Base-by-base conservation (phyloP, 2,797 vertebrate genomes). In the Pelochelys cantorii region DNA sequence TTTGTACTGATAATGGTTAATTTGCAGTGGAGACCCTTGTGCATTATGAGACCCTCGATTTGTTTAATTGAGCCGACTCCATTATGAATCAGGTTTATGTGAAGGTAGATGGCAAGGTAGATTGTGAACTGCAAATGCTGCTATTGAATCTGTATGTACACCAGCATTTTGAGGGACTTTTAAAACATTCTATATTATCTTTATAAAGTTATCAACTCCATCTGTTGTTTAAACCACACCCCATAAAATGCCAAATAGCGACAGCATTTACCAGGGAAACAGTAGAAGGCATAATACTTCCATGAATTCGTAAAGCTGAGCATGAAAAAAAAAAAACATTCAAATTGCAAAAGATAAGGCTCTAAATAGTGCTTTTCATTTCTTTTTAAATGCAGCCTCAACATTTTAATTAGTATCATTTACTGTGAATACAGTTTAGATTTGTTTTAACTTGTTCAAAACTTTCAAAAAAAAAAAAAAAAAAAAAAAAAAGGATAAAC, bases 141-240 rank as follows among this genome's bases (percentile, higher is more conserved):
- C 81, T 96, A 81, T 83, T 89, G 90, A 93, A 95, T 96, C 92
- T 95, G 93, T 96, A 48, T 48, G 85, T 93, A 93, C 85, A 95
- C 84, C 92, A 96, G 95, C 92, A 87, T 92, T 97, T 97, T 97
- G 88, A 52, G 94, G 94, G 96, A 96, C 93, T 97, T 97, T 95
- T 83, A 95, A 95, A 48, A 96, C 88, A 93, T 92, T 94, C 95
- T 86, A 92, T 96, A 97, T 96, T 97, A 96, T 96, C 95, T 97
- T 97, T 96, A 97, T 96, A 96, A 95, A 96, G 94, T 95, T 95
- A 95, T 96, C 96, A 96, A 95, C 95, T 95, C 95, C 96, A 97
- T 95, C 96, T 96, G 95, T 95, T 97, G 94, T 95, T 95, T 94
- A 97, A 97, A 93, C 95, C 95, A 96, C 95, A 97, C 96, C 96